Evolutionary conservation across 2,888 invertebrate species (phyloP).

Genomic region (Epinotia demarniana): DNA sequence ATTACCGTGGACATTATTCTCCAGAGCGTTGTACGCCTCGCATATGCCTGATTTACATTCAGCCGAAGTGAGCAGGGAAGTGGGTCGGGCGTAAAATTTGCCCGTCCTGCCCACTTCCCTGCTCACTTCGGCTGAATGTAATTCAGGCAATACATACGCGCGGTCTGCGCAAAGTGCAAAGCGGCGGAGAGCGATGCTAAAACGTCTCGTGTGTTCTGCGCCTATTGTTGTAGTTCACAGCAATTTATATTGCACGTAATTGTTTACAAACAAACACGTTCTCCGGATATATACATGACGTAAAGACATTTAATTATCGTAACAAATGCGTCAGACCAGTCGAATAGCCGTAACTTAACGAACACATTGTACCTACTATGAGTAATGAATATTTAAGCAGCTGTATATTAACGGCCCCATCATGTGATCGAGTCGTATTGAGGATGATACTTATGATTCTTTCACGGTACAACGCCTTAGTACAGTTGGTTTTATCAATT

Average conservation of each 20-base stretch:
- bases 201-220: background rate
- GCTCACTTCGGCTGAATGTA: too few relatives aligned
- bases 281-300: constrained; percentile 15
- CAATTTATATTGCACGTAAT: background rate
- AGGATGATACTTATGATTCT: background rate
- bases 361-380: constrained; percentile 53
- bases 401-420: constrained; percentile 28
- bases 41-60: too few relatives aligned
- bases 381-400: constrained; percentile 51
- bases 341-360: constrained; percentile 50
- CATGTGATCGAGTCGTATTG: background rate
- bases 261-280: constrained; percentile 37
- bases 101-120: too few relatives aligned
- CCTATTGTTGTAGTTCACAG: constrained; percentile 12
- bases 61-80: too few relatives aligned
- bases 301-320: constrained; percentile 29
- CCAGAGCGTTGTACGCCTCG: too few relatives aligned
- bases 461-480: background rate
- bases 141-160: too few relatives aligned
- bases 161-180: too few relatives aligned
- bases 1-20: too few relatives aligned
- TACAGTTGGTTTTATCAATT: too few relatives aligned
- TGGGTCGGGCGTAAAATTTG: too few relatives aligned
- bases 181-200: background rate
- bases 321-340: constrained; percentile 34